These are phyloP conservation scores for Paracyclopina nana DNA, from an alignment of 1,140 invertebrate genomes.

Conservation along the genomic window DNA sequence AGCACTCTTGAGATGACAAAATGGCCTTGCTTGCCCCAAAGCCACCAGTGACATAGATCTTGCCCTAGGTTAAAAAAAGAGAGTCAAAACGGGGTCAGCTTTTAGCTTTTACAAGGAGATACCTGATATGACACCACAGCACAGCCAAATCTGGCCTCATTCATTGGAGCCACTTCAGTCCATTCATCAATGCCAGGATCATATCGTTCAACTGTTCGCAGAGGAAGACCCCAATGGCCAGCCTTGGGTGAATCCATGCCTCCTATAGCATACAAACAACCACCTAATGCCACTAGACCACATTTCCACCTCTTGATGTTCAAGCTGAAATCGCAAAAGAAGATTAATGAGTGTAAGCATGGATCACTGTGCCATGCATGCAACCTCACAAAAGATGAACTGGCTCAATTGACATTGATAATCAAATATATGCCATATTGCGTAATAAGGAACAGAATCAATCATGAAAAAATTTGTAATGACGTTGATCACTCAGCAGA, in stretches of 20 bases:
- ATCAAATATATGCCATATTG: neutral
- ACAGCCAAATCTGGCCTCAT: conserved; percentile 1
- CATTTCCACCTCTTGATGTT: conserved; percentile 10
- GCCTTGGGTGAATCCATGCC: conserved; percentile 13
- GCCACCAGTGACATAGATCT: conserved; percentile 8
- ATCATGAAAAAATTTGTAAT: too few relatives aligned
- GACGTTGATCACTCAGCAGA: too few relatives aligned
- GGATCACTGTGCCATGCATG: conserved; percentile 1
- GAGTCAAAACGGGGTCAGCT: too few relatives aligned
- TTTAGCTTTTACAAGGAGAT: too few relatives aligned
- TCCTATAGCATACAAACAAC: conserved; percentile 8
- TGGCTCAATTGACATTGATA: neutral
- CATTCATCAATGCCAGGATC: neutral
- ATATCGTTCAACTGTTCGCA: conserved; percentile 11
- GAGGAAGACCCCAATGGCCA: conserved; percentile 3
- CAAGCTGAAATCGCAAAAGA: neutral
- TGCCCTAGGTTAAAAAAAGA: too few relatives aligned
- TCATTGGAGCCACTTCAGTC: neutral
- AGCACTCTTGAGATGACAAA: neutral
- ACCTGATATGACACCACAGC: conserved; percentile 13
- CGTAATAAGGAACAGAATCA: too few relatives aligned
- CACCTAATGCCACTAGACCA: neutral
- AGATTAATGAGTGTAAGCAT: neutral
- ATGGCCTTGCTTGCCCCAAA: conserved; percentile 7
- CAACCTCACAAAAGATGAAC: neutral